Evolutionary conservation across 2,888 invertebrate species (phyloP), one percentile per base, ranked within the genome.

Genomic region (Autographa pulchrina): DNA sequence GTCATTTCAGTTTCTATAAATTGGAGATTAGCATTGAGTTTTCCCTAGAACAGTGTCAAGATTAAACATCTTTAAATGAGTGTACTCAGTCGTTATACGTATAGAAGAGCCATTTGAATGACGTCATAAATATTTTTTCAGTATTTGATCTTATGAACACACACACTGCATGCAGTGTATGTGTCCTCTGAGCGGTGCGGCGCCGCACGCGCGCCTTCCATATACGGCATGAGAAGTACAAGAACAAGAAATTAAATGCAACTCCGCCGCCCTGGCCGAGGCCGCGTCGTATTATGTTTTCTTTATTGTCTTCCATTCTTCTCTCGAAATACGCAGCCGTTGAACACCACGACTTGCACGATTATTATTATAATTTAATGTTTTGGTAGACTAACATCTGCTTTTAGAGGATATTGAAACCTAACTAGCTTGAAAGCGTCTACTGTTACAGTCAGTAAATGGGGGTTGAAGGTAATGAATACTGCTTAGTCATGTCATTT

Each of bases 201-300:
- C 89, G 88, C 89, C 91, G 92, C 94, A 93, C 92, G 94, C 92
- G 93, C 91, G 92, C 89, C 82, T 76, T 75, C 95, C 94, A 84
- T 94, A 92, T 93, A 95, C 85, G 94, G 95, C 86, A 85, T 85
- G 86, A 90, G 89, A 92, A 92, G 90, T 92, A 93, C 92, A 92
- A 93, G 92, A 94, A 91, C 93, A 85, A 91, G 93, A 94, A 91
- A 93, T 93, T 93, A 93, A 87, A 94, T 92, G 90, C 92, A 90
- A 73, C 63, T 73, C 71, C 77, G 80, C 77, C 70, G 69, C 88
- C 87, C 85, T 80, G 85, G 87, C 88, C 86, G 91, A 93, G 93
- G 93, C 88, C 91, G 84, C 79, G 75, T 85, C 86, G 77, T 87
- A 89, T 90, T 89, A 90, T 89, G 88, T 92, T 91, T 91, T 90